phyloP scores from a whole-genome alignment of 2,888 invertebrate genomes.

The Drosophila diplacantha region DNA sequence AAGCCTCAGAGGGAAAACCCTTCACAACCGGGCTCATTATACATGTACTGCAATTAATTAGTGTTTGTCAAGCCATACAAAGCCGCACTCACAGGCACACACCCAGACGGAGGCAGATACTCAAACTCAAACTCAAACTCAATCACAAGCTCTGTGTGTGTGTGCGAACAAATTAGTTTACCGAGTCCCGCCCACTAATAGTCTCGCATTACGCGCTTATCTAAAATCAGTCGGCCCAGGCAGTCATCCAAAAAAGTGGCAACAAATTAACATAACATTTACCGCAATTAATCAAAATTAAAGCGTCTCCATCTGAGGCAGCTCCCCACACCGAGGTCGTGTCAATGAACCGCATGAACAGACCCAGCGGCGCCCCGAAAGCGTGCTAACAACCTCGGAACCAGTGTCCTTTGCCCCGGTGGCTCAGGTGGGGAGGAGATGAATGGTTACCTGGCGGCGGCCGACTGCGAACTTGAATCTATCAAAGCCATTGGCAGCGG shows the following conservation, averaged over 20 bases:
- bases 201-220: conserved; percentile 45
- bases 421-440: conserved; percentile 2
- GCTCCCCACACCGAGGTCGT: conserved; percentile 12
- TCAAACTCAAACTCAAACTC: conserved; percentile 8
- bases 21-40: conserved; percentile 20
- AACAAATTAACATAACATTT: conserved; percentile 65
- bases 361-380: conserved; percentile 15
- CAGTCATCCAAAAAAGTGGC: conserved; percentile 37
- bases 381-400: conserved; percentile 20
- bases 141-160: conserved; percentile 4
- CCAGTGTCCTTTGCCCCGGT: background rate
- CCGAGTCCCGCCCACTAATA: conserved; percentile 35
- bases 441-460: conserved; percentile 42
- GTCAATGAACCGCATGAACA: conserved; percentile 42
- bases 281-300: conserved; percentile 65
- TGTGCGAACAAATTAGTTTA: conserved; percentile 34
- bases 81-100: conserved; percentile 4
- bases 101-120: background rate
- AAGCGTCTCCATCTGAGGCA: conserved; percentile 12
- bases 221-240: conserved; percentile 39
- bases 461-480: conserved; percentile 50
- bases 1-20: conserved; percentile 2
- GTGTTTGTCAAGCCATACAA: conserved; percentile 34
- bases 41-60: conserved; percentile 42
- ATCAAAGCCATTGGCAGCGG: conserved; percentile 37